These are phyloP conservation scores for Craseonycteris thonglongyai DNA, from an alignment of 2,113 vertebrate species.

Conservation along the genomic window DNA sequence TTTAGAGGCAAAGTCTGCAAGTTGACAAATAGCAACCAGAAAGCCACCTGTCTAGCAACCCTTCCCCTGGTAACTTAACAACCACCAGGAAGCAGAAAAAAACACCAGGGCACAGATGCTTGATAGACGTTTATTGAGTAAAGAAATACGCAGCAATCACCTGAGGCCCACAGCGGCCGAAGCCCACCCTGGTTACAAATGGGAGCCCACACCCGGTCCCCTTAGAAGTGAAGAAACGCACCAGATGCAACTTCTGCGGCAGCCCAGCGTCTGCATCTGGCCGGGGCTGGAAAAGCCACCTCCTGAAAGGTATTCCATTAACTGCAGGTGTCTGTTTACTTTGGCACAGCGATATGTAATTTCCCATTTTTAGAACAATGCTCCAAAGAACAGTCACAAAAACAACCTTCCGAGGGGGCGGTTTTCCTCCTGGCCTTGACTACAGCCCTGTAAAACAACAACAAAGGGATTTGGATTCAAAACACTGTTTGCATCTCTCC, in stretches of 20 bases:
- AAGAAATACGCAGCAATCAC: not conserved
- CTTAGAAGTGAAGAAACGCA: not conserved
- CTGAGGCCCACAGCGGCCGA: not conserved
- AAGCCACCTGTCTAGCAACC: not conserved
- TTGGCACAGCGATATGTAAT: constrained; percentile 41
- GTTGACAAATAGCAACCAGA: not conserved
- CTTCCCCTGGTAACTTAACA: not conserved
- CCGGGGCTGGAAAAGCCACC: not conserved
- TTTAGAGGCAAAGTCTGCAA: not conserved
- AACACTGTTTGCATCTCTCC: not conserved
- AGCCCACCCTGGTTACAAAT: not conserved
- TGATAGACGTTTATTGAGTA: constrained; percentile 9
- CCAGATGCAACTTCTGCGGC: accelerated
- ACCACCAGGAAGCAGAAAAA: not conserved
- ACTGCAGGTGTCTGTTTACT: constrained; percentile 49
- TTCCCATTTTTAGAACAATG: constrained; percentile 72
- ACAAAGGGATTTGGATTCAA: not conserved
- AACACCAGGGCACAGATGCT: not conserved
- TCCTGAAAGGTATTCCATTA: not conserved
- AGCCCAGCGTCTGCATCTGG: accelerated
- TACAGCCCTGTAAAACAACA: constrained; percentile 53
- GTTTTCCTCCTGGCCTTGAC: constrained; percentile 47
- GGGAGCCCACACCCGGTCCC: not conserved
- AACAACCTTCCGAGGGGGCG: constrained; percentile 52
- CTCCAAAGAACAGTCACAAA: constrained; percentile 48